Percentiles rank a stretch among this genome's conserved stretches.
Evolutionary conservation across 2,888 invertebrate genomes (phyloP).

Genomic region (Pheosia gnoma): DNA sequence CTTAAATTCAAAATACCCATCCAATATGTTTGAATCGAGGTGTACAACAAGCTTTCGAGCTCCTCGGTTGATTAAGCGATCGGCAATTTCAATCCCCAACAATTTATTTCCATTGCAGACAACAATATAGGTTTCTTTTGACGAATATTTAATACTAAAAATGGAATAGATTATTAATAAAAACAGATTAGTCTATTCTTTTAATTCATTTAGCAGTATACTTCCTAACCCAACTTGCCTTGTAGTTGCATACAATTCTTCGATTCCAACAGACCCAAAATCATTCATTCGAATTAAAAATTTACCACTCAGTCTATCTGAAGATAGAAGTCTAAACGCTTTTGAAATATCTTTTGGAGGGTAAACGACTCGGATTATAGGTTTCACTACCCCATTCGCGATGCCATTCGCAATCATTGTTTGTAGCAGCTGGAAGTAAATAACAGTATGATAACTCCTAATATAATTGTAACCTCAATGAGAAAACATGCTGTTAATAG

Average conservation of each 20-base stretch:
- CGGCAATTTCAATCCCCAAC: conserved; percentile 45
- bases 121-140: conserved; percentile 40
- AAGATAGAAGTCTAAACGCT: conserved; percentile 85
- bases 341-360: conserved; percentile 84
- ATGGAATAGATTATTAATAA: neutral
- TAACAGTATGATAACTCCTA: too few relatives aligned
- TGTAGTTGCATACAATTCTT: conserved; percentile 37
- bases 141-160: conserved; percentile 41
- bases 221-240: conserved; percentile 29
- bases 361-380: conserved; percentile 87
- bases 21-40: conserved; percentile 27
- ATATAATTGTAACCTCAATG: too few relatives aligned
- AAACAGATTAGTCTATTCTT: too few relatives aligned
- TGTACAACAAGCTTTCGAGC: conserved; percentile 45
- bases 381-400: conserved; percentile 85
- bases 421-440: conserved; percentile 36
- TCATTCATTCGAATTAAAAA: conserved; percentile 43
- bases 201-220: neutral
- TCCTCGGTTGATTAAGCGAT: conserved; percentile 42
- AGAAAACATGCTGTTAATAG: too few relatives aligned
- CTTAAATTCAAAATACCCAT: conserved; percentile 43
- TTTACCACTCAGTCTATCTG: conserved; percentile 85
- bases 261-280: conserved; percentile 13
- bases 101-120: conserved; percentile 41
- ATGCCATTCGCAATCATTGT: conserved; percentile 85